Evolutionary conservation across 2,797 vertebrate genomes (phyloP).

Genomic region (Poliocrania exsul): DNA sequence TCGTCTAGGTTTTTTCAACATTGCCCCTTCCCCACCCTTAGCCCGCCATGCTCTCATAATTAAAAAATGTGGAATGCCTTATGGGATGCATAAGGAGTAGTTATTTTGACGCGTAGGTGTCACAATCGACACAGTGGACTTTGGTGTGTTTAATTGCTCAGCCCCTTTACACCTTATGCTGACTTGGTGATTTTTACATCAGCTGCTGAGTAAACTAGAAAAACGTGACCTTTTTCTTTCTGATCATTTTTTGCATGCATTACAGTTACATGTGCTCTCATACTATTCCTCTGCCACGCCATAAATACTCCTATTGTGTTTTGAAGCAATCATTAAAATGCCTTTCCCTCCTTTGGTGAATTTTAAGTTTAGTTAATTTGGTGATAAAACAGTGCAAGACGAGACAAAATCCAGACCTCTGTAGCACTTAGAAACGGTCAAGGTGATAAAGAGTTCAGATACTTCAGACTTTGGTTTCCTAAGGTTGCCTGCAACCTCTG

Average conservation of each 20-base stretch:
- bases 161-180: background rate
- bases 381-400: conserved; percentile 17
- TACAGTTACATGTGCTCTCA: background rate
- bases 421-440: conserved; percentile 56
- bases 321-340: conserved; percentile 11
- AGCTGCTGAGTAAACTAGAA: conserved; percentile 42
- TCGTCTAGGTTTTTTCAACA: background rate
- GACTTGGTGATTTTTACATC: conserved; percentile 48
- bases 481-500: conserved; percentile 64
- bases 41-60: background rate
- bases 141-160: background rate
- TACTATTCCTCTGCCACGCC: background rate
- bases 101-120: background rate
- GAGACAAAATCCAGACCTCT: conserved; percentile 33
- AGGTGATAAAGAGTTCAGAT: conserved; percentile 48
- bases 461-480: conserved; percentile 65
- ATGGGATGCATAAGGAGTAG: background rate
- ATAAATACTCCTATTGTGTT: conserved; percentile 30
- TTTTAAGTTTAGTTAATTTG: conserved; percentile 44
- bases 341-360: background rate
- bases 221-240: conserved; percentile 44
- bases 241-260: background rate
- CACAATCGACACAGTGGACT: background rate
- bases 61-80: conserved; percentile 7
- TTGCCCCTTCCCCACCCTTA: background rate